Conservation (phyloP, 2,797 vertebrate species). For the Aeoliscus strigatus region DNA sequence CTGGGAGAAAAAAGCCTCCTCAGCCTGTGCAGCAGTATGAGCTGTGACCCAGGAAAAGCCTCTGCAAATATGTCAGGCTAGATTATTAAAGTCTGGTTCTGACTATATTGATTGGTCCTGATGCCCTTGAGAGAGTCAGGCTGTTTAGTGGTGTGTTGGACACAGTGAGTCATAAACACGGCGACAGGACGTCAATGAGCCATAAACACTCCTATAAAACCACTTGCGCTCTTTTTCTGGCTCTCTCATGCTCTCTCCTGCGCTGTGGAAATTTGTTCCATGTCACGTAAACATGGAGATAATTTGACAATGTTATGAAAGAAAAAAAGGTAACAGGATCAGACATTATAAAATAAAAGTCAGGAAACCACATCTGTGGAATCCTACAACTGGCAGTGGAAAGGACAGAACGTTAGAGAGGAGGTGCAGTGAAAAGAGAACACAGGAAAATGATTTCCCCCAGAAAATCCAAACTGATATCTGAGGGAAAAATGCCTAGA, state of each 20-base stretch:
- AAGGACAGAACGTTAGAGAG: too few species aligned
- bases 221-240: conserved; percentile 4
- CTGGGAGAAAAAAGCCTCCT: conserved; percentile 36
- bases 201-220: conserved; percentile 69
- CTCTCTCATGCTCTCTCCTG: too few species aligned
- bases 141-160: conserved; percentile 64
- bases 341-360: not conserved
- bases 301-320: conserved; percentile 29
- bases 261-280: conserved; percentile 53
- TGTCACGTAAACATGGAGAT: conserved; percentile 56
- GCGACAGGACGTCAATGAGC: conserved; percentile 69
- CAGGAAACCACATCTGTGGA: not conserved
- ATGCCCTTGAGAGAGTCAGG: conserved; percentile 64
- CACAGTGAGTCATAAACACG: conserved; percentile 66
- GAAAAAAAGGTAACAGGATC: not conserved
- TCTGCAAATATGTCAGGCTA: conserved; percentile 44
- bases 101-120: conserved; percentile 63
- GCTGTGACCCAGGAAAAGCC: conserved; percentile 25
- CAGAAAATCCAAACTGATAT: too few species aligned
- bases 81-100: conserved; percentile 60
- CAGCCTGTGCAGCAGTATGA: too few species aligned
- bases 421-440: too few species aligned
- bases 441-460: too few species aligned
- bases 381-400: too few species aligned
- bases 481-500: not conserved